phyloP scores from a whole-genome alignment of 2,113 vertebrate species.

The Engystomops pustulosus region DNA sequence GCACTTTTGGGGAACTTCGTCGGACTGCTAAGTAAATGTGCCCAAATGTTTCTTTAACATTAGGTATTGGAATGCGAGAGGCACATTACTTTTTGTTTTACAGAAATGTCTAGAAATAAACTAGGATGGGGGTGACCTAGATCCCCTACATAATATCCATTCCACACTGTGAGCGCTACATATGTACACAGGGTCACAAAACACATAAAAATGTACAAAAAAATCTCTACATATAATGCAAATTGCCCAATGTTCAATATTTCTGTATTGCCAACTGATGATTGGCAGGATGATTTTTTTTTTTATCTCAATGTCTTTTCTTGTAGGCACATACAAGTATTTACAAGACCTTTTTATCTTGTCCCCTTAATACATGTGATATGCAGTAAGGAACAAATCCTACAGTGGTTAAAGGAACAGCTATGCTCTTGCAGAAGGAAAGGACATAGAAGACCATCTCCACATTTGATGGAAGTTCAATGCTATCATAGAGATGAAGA shows the following conservation, averaged over 20 bases:
- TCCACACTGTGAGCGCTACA: background rate
- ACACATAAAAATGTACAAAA: too few relatives aligned
- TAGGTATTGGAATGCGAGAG: too few relatives aligned
- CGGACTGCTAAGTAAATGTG: too few relatives aligned
- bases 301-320: background rate
- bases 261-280: too few relatives aligned
- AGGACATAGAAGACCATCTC: constrained; percentile 86
- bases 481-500: constrained; percentile 88
- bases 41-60: too few relatives aligned
- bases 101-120: too few relatives aligned
- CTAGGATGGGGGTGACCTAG: background rate
- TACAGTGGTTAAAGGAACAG: constrained; percentile 81
- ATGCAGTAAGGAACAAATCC: constrained; percentile 87
- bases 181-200: too few relatives aligned
- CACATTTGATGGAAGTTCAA: constrained; percentile 84
- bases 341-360: constrained; percentile 79
- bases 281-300: background rate
- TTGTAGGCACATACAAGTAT: background rate
- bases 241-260: background rate
- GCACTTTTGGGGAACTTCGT: too few relatives aligned
- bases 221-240: background rate
- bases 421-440: constrained; percentile 93
- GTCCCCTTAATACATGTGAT: constrained; percentile 70
- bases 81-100: too few relatives aligned
- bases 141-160: background rate